These are phyloP conservation scores for Potorous gilbertii DNA, from an alignment of 2,797 vertebrate genomes.

Conservation along the genomic window DNA sequence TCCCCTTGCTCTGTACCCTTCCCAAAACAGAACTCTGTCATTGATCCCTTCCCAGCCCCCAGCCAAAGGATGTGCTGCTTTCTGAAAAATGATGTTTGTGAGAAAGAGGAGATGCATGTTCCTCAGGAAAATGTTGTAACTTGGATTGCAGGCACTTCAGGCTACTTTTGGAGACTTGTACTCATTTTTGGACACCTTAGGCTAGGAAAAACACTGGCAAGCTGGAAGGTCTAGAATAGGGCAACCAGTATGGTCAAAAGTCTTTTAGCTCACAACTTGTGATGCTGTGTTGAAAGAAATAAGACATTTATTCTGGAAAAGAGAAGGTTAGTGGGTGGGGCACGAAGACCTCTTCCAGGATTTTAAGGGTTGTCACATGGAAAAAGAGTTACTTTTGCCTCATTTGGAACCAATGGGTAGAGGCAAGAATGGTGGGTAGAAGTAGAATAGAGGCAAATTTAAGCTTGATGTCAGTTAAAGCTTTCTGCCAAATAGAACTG, in stretches of 20 bases:
- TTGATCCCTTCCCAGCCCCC: slow-evolving; percentile 54
- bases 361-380: background rate
- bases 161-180: background rate
- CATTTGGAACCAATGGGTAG: background rate
- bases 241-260: background rate
- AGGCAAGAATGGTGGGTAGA: background rate
- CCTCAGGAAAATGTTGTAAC: slow-evolving; percentile 13
- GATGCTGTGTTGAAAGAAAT: background rate
- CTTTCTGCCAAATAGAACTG: background rate
- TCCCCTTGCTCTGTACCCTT: slow-evolving; percentile 24
- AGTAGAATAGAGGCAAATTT: background rate
- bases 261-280: background rate
- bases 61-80: slow-evolving; percentile 55
- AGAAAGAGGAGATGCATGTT: slow-evolving; percentile 33
- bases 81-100: slow-evolving; percentile 19
- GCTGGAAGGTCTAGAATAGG: background rate
- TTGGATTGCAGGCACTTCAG: background rate
- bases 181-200: background rate
- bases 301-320: background rate
- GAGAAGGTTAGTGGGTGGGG: background rate
- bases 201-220: background rate
- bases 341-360: background rate
- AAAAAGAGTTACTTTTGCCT: slow-evolving; percentile 1
- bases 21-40: slow-evolving; percentile 65
- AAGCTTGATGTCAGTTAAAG: background rate